Evolutionary conservation across 1,140 invertebrate genomes (phyloP), one percentile per base, ranked within the genome.

Genomic region (Antheraea mylitta): DNA sequence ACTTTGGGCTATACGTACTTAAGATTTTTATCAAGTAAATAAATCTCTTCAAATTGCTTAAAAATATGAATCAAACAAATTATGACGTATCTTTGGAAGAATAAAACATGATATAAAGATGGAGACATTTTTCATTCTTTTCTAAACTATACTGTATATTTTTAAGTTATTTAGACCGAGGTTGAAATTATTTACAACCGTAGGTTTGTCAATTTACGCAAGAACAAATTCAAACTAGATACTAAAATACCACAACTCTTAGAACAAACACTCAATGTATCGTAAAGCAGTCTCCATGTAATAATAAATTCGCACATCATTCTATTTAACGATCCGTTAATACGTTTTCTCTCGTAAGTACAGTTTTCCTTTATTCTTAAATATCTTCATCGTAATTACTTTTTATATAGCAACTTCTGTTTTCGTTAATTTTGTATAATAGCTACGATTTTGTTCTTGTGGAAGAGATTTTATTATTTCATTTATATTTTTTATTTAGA

Each of bases 321-420:
- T 71, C 63, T 72, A 18, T 53, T 30, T 48, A 62, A 72, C 16
- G 58, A 70, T 48, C 61, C 69, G 58, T 65, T 65, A 65, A 65
- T 53, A 53, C 9, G 45, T 53, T 53, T 53, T 53, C 45, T 53
- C 45, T 53, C 10, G 13, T 6, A 53, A 16, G 45, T 53, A 13
- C 45, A 53, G 13, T 53, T 53, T 53, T 5, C 9, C 11, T 42
- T 53, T 53, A 13, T 53, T 53, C 45, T 2, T 53, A 16, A 53
- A 53, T 53, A 9, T 53, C 11, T 53, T 16, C 16, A 13, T 53
- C 16, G 11, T n/a, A 53, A 53, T 53, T 53, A 13, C 11, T 11
- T 53, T 16, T 16, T 13, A 53, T 16, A n/a, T 16, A 16, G 16
- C 10, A 53, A 53, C 45, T n/a, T 53, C 5, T 53, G 45, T 53